Evolutionary conservation across 2,888 invertebrate genomes (phyloP), one percentile per base, ranked within the genome.

Genomic region (Hofmannophila pseudospretella): DNA sequence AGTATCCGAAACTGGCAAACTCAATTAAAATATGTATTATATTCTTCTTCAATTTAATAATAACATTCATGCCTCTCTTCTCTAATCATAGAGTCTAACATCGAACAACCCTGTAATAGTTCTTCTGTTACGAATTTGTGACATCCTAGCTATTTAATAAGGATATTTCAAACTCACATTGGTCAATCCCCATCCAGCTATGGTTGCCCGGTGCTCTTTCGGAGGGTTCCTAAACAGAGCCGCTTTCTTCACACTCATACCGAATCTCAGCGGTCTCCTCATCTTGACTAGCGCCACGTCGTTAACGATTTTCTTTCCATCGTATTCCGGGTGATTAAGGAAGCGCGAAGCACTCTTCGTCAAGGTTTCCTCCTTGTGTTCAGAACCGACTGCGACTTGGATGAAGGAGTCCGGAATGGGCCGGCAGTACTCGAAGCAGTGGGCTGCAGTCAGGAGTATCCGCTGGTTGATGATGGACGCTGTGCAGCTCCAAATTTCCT

Each of bases 91-190:
- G n/a, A n/a, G n/a, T n/a, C n/a, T n/a, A n/a, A n/a, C n/a, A n/a
- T n/a, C n/a, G n/a, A n/a, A n/a, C n/a, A n/a, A n/a, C n/a, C n/a
- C n/a, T n/a, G n/a, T n/a, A n/a, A n/a, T n/a, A n/a, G n/a, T n/a
- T n/a, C n/a, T n/a, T n/a, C n/a, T n/a, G n/a, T n/a, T n/a, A n/a
- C n/a, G n/a, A n/a, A n/a, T n/a, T n/a, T n/a, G n/a, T n/a, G n/a
- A n/a, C n/a, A n/a, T n/a, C n/a, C n/a, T n/a, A n/a, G n/a, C n/a
- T n/a, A n/a, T n/a, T n/a, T n/a, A n/a, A n/a, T n/a, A n/a, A n/a
- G n/a, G n/a, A n/a, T n/a, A n/a, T n/a, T n/a, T n/a, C n/a, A n/a
- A 11, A 51, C 55, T 56, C 41, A 63, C 63, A 27, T 56, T 39
- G 7, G 43, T 32, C 0, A 48, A 0, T 5, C 61, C 61, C 61